phyloP scores from a whole-genome alignment of 2,797 vertebrate species.

The Aythya fuligula region DNA sequence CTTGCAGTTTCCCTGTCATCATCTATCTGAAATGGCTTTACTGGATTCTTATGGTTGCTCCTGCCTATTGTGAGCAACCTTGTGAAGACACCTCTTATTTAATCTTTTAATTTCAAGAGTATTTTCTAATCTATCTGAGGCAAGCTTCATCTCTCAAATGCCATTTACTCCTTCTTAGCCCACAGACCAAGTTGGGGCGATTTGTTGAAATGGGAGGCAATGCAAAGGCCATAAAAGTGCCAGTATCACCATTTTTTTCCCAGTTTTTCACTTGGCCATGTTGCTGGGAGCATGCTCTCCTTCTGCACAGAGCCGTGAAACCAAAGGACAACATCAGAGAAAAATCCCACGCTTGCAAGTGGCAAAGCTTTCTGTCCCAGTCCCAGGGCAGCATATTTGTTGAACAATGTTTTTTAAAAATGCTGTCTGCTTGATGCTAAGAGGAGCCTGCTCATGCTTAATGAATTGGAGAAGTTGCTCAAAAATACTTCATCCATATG shows the following conservation, averaged over 20 bases:
- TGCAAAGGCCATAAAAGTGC: slow-evolving; percentile 47
- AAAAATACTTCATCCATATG: slow-evolving; percentile 55
- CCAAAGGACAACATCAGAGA: neutral
- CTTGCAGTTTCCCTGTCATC: neutral
- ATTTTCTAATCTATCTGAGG: neutral
- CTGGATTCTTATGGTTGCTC: neutral
- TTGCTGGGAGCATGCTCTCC: neutral
- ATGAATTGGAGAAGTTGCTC: slow-evolving; percentile 60
- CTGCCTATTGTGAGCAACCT: neutral
- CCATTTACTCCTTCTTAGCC: neutral
- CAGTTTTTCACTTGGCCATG: neutral
- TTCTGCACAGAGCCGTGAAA: slow-evolving; percentile 23
- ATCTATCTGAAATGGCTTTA: neutral
- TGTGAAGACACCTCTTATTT: neutral
- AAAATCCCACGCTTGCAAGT: neutral
- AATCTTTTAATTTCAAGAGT: neutral
- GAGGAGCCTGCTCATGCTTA: slow-evolving; percentile 55
- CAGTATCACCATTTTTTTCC: slow-evolving; percentile 23
- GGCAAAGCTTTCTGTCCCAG: slow-evolving; percentile 25
- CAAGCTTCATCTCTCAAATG: neutral
- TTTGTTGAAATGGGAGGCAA: slow-evolving; percentile 38
- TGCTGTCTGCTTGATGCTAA: slow-evolving; percentile 43
- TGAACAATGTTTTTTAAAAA: slow-evolving; percentile 28
- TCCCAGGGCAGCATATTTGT: slow-evolving; percentile 46
- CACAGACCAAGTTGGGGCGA: neutral